Evolutionary conservation across 2,797 vertebrate species (phyloP).

Genomic region (Pterois miles): DNA sequence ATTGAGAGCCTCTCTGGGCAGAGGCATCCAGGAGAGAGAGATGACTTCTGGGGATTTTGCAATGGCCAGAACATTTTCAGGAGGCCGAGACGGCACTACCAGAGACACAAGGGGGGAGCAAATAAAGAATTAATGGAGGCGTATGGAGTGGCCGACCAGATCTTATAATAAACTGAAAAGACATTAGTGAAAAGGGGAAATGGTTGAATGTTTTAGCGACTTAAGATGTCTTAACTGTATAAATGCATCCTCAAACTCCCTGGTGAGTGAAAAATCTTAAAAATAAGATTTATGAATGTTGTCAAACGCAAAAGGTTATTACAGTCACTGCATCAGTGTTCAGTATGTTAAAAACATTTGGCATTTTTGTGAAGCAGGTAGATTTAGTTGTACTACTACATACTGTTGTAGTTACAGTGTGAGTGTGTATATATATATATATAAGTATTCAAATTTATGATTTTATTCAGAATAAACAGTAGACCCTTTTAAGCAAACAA

Average conservation of each 20-base stretch:
- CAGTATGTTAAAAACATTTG: background rate
- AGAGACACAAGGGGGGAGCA: background rate
- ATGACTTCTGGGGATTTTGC: slow-evolving; percentile 97
- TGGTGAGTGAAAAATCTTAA: background rate
- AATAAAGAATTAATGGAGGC: background rate
- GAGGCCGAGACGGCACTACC: slow-evolving; percentile 94
- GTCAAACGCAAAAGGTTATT: background rate
- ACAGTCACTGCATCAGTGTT: background rate
- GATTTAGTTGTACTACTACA: too few relatives aligned
- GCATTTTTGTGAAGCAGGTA: background rate
- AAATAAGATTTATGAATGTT: background rate
- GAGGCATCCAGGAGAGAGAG: slow-evolving; percentile 94
- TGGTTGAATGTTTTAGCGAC: background rate
- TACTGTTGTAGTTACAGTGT: too few relatives aligned
- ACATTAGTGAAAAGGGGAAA: background rate
- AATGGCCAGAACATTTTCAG: slow-evolving; percentile 95
- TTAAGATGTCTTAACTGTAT: background rate
- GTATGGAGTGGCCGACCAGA: background rate
- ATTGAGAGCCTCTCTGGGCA: slow-evolving; percentile 94
- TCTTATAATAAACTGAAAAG: background rate
- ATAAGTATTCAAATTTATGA: background rate
- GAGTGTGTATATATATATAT: too few relatives aligned
- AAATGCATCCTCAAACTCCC: background rate
- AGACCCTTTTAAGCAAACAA: background rate
- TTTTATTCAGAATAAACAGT: background rate